These are phyloP conservation scores for Zaprionus camerounensis DNA, from an alignment of 1,140 invertebrate genomes.

Conservation along the genomic window DNA sequence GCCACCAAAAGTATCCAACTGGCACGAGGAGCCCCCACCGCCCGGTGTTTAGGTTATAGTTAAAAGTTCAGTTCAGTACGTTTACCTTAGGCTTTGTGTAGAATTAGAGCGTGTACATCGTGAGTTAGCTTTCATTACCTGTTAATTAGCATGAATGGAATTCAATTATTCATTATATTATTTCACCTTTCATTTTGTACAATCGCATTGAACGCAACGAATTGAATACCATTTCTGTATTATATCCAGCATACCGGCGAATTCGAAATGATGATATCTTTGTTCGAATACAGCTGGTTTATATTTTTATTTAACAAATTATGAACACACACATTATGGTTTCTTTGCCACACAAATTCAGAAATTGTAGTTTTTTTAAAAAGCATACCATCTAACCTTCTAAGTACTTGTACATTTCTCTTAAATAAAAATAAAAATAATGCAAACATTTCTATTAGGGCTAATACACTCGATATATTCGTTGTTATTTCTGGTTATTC, in stretches of 20 bases:
- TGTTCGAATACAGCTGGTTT: conserved; percentile 37
- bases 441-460: conserved; percentile 65
- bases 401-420: conserved; percentile 67
- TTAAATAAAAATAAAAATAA: conserved; percentile 63
- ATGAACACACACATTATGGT: conserved; percentile 25
- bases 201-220: conserved; percentile 61
- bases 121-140: conserved; percentile 44
- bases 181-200: conserved; percentile 49
- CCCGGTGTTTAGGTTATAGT: conserved; percentile 54
- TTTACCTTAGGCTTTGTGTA: conserved; percentile 37
- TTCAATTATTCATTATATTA: conserved; percentile 48
- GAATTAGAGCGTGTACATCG: conserved; percentile 29
- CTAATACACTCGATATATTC: conserved; percentile 47
- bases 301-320: conserved; percentile 42
- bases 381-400: conserved; percentile 46
- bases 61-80: conserved; percentile 23
- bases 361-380: conserved; percentile 35
- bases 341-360: conserved; percentile 33
- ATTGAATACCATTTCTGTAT: conserved; percentile 70
- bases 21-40: conserved; percentile 58
- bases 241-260: conserved; percentile 62
- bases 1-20: conserved; percentile 31
- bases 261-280: conserved; percentile 32
- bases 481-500: conserved; percentile 8
- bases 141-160: conserved; percentile 57